Percentiles rank a stretch among this genome's conserved stretches.
These are phyloP conservation scores for Cephus pulcher DNA, from an alignment of 2,888 invertebrate genomes.

Conservation along the genomic window DNA sequence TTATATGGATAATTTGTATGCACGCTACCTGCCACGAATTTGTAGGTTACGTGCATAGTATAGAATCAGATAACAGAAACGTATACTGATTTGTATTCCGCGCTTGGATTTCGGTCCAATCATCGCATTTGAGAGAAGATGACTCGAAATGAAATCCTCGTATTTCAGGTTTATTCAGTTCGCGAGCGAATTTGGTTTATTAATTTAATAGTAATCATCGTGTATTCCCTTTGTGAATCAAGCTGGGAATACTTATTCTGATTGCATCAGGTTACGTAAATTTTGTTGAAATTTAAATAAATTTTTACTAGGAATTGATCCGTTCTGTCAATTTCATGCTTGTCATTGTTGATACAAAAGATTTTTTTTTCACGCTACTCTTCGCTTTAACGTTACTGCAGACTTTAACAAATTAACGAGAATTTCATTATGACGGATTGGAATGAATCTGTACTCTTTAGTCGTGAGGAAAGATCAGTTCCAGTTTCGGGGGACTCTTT, in stretches of 20 bases:
- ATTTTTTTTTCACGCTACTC: not conserved
- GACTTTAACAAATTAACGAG: not conserved
- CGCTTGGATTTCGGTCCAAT: conserved; percentile 24
- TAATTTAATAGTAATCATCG: conserved; percentile 40
- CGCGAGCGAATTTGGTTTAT: conserved; percentile 36
- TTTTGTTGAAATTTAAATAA: not conserved
- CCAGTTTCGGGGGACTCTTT: not conserved
- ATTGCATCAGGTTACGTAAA: not conserved
- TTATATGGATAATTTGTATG: not conserved
- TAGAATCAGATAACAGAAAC: not conserved
- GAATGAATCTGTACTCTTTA: not conserved
- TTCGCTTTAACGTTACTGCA: not conserved
- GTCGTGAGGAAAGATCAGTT: not conserved
- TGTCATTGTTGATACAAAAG: not conserved
- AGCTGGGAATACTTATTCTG: not conserved
- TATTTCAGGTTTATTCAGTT: conserved; percentile 38
- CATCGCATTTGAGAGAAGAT: conserved; percentile 39
- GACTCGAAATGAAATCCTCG: conserved; percentile 40
- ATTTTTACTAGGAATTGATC: not conserved
- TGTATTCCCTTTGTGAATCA: conserved; percentile 17
- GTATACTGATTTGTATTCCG: conserved; percentile 42
- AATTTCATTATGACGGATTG: not conserved
- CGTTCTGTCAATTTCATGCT: not conserved
- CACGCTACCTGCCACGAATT: not conserved
- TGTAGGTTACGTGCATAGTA: not conserved